Evolutionary conservation across 64 coral and sea anemone species (phyloP).

Genomic region (Acropora yongei): DNA sequence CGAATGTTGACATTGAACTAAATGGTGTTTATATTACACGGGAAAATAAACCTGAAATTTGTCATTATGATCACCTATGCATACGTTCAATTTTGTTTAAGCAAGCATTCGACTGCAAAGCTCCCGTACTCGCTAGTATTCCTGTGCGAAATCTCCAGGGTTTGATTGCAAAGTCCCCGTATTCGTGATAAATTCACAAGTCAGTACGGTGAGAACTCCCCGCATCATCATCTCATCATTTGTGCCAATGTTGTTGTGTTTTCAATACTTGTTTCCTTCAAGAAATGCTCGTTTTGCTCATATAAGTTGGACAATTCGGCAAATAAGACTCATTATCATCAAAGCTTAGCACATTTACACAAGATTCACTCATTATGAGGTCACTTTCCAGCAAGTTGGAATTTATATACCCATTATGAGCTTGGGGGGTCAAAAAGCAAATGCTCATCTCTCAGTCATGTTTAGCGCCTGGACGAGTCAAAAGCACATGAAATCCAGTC

Average conservation of each 20-base stretch:
- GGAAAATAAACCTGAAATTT: no score
- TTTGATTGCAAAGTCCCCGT: no score
- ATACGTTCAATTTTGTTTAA: no score
- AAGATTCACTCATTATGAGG: no score
- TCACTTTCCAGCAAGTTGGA: neutral
- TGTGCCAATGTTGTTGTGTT: neutral
- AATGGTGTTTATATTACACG: no score
- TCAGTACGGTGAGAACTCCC: no score
- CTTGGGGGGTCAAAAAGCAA: conserved; percentile 2
- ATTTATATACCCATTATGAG: neutral
- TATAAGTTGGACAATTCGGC: neutral
- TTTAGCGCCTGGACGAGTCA: conserved; percentile 17
- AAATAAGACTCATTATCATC: neutral
- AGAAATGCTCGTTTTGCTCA: neutral
- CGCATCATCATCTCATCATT: neutral
- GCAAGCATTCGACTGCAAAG: no score
- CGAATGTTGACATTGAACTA: no score
- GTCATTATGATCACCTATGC: no score
- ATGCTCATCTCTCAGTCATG: conserved; percentile 13
- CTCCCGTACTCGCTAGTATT: no score
- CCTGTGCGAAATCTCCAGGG: no score
- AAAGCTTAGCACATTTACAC: neutral
- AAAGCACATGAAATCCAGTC: neutral
- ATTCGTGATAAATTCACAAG: no score
- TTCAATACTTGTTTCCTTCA: neutral